phyloP scores from a whole-genome alignment of 2,113 vertebrate species.

The Dascyllus trimaculatus region DNA sequence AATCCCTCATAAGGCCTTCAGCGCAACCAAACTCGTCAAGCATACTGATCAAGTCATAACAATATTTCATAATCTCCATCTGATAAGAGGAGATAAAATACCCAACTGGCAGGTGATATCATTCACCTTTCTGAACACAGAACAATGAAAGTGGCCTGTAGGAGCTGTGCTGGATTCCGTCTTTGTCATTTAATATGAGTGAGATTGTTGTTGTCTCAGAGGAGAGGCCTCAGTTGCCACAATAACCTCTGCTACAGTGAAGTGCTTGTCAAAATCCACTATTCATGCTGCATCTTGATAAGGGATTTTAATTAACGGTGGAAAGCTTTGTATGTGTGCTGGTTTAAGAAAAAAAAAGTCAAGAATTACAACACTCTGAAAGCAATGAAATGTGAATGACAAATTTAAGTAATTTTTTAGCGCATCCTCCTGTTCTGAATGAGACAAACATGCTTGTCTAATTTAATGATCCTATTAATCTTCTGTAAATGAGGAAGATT shows the following conservation, averaged over 20 bases:
- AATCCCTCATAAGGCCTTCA: no score
- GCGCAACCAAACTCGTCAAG: no score
- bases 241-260: background rate
- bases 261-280: background rate
- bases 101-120: no score
- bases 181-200: background rate
- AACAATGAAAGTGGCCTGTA: no score
- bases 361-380: background rate
- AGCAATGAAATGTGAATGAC: constrained; percentile 9
- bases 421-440: background rate
- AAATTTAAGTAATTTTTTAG: background rate
- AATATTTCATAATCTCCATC: no score
- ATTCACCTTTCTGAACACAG: no score
- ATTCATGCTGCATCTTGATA: background rate
- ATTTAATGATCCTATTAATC: constrained; percentile 27
- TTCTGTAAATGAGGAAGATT: constrained; percentile 19
- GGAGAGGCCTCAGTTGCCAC: background rate
- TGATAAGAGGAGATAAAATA: no score
- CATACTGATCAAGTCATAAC: no score
- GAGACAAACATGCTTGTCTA: constrained; percentile 6
- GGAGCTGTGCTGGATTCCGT: background rate
- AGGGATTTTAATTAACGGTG: background rate
- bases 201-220: background rate
- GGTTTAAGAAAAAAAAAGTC: background rate
- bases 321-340: background rate